These are phyloP conservation scores for Dicyrtomina minuta DNA, from an alignment of 2,888 invertebrate genomes.

Conservation along the genomic window DNA sequence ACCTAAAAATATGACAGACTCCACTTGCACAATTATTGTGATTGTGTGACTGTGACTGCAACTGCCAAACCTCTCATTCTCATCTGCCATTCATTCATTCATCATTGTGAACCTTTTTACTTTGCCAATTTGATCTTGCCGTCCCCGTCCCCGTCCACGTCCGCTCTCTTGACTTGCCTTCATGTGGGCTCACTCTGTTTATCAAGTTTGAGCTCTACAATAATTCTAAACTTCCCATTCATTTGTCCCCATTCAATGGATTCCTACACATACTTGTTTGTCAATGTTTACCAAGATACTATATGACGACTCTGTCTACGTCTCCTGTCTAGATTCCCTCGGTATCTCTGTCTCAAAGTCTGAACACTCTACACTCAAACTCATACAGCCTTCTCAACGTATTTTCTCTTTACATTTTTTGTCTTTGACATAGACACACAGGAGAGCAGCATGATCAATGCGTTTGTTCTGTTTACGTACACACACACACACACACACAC, in stretches of 20 bases:
- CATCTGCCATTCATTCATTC: slow-evolving; percentile 15
- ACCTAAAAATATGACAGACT: too few species aligned
- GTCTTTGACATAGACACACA: too few species aligned
- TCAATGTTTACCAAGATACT: slow-evolving; percentile 1
- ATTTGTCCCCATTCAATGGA: slow-evolving; percentile 17
- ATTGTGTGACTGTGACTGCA: slow-evolving; percentile 1
- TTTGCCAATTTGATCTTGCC: slow-evolving; percentile 10
- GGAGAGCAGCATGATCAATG: slow-evolving; percentile 7
- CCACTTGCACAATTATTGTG: slow-evolving; percentile 11
- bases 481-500: too few species aligned
- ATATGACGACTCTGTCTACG: too few species aligned
- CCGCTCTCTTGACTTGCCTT: background rate
- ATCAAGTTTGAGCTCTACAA: too few species aligned
- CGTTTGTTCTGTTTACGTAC: background rate
- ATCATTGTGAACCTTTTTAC: slow-evolving; percentile 3
- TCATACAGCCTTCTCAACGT: too few species aligned
- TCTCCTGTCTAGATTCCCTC: too few species aligned
- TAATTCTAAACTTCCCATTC: background rate
- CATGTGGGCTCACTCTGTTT: too few species aligned
- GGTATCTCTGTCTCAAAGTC: too few species aligned
- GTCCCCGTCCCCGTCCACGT: background rate
- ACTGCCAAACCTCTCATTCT: slow-evolving; percentile 8
- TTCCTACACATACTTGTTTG: slow-evolving; percentile 4
- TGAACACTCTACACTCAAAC: too few species aligned
- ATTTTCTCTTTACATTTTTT: slow-evolving; percentile 12